Evolutionary conservation across 2,888 invertebrate genomes (phyloP), one percentile per base, ranked within the genome.

Genomic region (Troides helena): DNA sequence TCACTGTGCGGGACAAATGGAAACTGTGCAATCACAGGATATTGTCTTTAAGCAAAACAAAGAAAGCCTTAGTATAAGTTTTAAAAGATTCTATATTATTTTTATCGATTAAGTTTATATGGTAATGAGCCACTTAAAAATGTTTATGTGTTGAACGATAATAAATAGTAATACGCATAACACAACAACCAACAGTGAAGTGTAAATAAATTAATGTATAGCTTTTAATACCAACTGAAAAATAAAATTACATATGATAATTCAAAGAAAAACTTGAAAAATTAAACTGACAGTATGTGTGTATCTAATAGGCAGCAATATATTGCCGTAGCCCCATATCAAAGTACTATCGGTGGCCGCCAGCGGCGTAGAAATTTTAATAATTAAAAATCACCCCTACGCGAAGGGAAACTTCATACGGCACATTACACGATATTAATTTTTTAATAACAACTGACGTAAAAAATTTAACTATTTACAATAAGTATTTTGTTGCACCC

Each of bases 321-420:
- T 77, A 76, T 77, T 77, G 76, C 71, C 74, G 74, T 78, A 75
- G 74, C 79, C 76, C 80, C 83, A 81, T 85, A 87, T 87, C 88
- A 87, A 87, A 86, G 88, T 83, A 86, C 86, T 88, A 89, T 88
- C 79, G 87, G 80, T 84, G 79, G 81, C 82, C 81, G 86, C 86
- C 84, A 82, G 73, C 80, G 85, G 90, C 88, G 88, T 87, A 88
- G 87, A 90, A 84, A 89, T 88, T 90, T 90, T 90, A 90, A 91
- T 91, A 90, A 92, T 91, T 90, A 90, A 92, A 92, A 92, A 90
- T 88, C 90, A 87, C 91, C 91, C 90, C 87, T 84, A 78, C 83
- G 80, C 76, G 78, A 78, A 79, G 85, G 87, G 86, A 83, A 80
- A 75, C 77, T 79, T 80, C 81, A 80, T 79, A 85, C 83, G 84